Base-by-base conservation (phyloP, 2,797 vertebrate species). In the Sylvilagus floridanus region DNA sequence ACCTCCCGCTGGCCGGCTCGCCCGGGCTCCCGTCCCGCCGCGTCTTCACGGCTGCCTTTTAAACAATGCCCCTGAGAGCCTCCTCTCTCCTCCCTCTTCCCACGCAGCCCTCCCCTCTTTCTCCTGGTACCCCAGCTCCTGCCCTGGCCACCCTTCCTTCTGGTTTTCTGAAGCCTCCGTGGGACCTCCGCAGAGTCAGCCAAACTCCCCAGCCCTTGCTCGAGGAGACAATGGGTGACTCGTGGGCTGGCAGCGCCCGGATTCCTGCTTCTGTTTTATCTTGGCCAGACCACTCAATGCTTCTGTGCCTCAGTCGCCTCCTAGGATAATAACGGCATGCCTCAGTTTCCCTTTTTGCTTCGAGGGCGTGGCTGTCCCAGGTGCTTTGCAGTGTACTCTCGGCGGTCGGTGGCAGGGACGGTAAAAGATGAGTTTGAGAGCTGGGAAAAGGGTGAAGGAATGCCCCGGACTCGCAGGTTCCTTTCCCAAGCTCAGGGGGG, bases 261-360 rank as follows among this genome's bases (percentile, higher is more conserved):
- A 73, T 52, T 81, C 28, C 37, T 92, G 2, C 28, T 83, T 69
- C 10, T 50, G 13, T 78, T 71, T 82, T 82, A 77, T 84, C 16
- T 72, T 72, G 30, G 11, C 24, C 35, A 28, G 79, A 93, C 63
- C 69, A 35, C 77, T 91, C 66, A 35, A 9, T 22, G 28, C 62
- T 88, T 76, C 60, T 82, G 47, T 88, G 86, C 52, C 75, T 94
- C 69, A n/a, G 35, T 73, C 86, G 95, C 63, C 66, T 84, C n/a
- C 42, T 83, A 68, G 62, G 62, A 81, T 73, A 50, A 90, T n/a
- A 30, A 22, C 47, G 62, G 75, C n/a, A 14, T 69, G 13, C 22
- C 37, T 62, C 47, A 57, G 54, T 76, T 63, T 79, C 26, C 50
- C 19, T 26, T 75, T 78, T 75, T 54, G 9, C 52, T 72, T 72